A percentile compares a stretch with the other conserved stretches of the same genome.
These are phyloP conservation scores for Lamellibrachia columna DNA, from an alignment of 2,888 invertebrate genomes.

Conservation along the genomic window DNA sequence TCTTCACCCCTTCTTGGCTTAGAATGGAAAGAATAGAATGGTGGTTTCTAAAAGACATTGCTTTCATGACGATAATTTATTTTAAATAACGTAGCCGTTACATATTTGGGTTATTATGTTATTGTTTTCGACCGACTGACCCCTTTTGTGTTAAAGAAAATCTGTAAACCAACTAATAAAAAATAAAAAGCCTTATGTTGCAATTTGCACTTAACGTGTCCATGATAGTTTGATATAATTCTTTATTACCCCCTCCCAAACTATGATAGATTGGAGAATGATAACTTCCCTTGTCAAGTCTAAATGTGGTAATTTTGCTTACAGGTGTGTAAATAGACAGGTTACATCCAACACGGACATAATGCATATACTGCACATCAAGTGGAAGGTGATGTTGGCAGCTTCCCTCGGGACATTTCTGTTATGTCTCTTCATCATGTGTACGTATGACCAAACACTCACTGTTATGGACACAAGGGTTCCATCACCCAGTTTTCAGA, in stretches of 20 bases:
- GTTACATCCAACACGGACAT: background rate
- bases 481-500: background rate
- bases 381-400: background rate
- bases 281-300: background rate
- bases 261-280: no score
- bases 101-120: no score
- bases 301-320: background rate
- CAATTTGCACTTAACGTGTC: background rate
- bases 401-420: background rate
- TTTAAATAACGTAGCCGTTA: no score
- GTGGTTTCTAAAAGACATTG: no score
- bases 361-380: background rate
- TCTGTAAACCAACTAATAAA: no score
- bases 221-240: background rate
- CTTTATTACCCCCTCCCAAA: no score
- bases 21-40: no score
- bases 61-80: no score
- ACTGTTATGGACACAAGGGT: background rate
- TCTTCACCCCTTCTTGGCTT: no score
- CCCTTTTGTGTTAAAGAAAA: no score
- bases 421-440: background rate
- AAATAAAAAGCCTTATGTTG: background rate
- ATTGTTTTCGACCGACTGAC: no score
- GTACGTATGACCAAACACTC: background rate
- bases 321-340: background rate